Evolutionary conservation across 2,888 invertebrate species (phyloP), one percentile per base, ranked within the genome.

Genomic region (Hypena proboscidalis): DNA sequence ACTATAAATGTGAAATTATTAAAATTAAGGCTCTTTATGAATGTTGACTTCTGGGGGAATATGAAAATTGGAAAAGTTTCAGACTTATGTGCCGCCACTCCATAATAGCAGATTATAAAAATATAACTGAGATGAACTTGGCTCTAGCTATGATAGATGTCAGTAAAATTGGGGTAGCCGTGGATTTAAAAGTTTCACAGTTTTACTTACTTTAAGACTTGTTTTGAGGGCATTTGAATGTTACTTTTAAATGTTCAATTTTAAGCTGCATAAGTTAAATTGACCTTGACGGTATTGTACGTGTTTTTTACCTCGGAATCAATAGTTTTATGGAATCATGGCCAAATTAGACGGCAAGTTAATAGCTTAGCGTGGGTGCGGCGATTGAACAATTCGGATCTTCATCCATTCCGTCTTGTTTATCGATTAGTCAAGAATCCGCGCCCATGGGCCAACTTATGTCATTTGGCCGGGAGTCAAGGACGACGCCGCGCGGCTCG

Each of bases 391-490:
- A 65, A 74, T 77, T 80, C 67, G 74, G 73, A 68, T 79, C 74
- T 82, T 83, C 79, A 77, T 85, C 81, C 71, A 81, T 85, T 84
- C 74, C 66, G 83, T 78, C 80, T 85, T 83, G 83, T 86, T 80
- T 86, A 90, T 90, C 84, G 90, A 90, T 90, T 88, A 82, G 85
- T 77, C 77, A 82, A 84, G 83, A 87, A 74, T 85, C 83, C 89
- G 87, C 88, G 83, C 86, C 89, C 86, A 88, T 90, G 85, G 89
- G 82, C 89, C 83, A 88, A 88, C 87, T 89, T 89, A 83, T 90
- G 89, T 90, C 89, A 85, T 90, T 90, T 90, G 90, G 90, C 88
- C 72, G 83, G 84, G 85, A 87, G 85, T 90, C 90, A 90, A 90
- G 90, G 90, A 85, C 90, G 83, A 64, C 70, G 77, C 67, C 74